Base-by-base conservation (phyloP, 2,888 invertebrate genomes). In the Ischnura elegans region DNA sequence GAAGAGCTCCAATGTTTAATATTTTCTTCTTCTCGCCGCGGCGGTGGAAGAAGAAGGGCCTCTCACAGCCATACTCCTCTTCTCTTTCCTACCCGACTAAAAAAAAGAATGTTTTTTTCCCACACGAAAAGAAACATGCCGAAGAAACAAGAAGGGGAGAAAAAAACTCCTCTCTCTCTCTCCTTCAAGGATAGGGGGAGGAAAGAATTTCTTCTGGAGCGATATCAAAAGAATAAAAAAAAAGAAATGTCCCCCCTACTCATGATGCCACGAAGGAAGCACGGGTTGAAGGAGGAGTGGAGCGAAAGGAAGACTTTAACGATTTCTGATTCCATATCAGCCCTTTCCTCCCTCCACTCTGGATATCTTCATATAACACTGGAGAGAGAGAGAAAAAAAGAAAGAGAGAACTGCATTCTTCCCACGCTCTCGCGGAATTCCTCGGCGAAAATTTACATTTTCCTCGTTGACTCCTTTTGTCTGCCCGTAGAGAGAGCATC, bases 401-500 rank as follows among this genome's bases (percentile, higher is more conserved):
- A n/a, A n/a, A n/a, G n/a, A n/a, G n/a, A n/a, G 76, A 21, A 36
- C 29, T 3, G 76, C 29, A 76, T 76, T 76, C 76, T 13, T 13
- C 36, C 36, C 36, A 29, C 6, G 1, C 76, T 21, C 36, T 36
- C 36, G 36, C n/a, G 76, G 36, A 76, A 76, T 76, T 76, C 76
- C 76, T 76, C 76, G 36, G 76, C 36, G 76, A 76, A 76, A 76
- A 76, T 76, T 76, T 76, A 76, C 76, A 76, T 76, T 76, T 76
- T 76, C 76, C 29, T 76, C n/a, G n/a, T n/a, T n/a, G n/a, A n/a
- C 76, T 76, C 76, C 76, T 76, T 51, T 76, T 76, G 76, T 76
- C 76, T 76, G 76, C 76, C 61, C 2, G 61, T 36, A 36, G 16
- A 36, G 76, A 13, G 5, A 10, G 0, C 36, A n/a, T 29, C 13